Conservation (phyloP, 2,888 invertebrate species). For the Nephrotoma appendiculata region DNA sequence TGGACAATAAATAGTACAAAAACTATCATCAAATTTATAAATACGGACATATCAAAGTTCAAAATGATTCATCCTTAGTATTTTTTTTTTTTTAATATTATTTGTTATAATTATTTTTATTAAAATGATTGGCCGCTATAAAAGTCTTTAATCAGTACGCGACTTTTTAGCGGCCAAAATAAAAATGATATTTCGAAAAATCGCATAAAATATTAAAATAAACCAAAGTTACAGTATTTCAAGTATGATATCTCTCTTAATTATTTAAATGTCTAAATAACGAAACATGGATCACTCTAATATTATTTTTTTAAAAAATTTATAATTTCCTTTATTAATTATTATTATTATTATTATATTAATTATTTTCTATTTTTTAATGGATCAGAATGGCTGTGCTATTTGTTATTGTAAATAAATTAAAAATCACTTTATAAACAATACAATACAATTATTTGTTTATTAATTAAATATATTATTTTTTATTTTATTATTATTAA, state of each 20-base stretch:
- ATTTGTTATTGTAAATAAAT: slow-evolving; percentile 5
- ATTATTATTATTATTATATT: not conserved
- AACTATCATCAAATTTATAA: not conserved
- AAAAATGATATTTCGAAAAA: not conserved
- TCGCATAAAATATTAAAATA: not conserved
- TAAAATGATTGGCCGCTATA: not conserved
- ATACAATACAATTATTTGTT: not conserved
- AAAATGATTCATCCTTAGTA: not conserved
- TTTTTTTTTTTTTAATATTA: not conserved
- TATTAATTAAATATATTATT: not conserved
- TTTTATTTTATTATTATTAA: not conserved
- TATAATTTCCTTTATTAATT: not conserved
- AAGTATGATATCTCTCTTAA: not conserved
- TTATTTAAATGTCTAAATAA: not conserved
- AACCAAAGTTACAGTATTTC: not conserved
- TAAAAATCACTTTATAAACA: not conserved
- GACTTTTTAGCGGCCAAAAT: not conserved
- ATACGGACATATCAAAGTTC: not conserved
- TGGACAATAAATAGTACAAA: not conserved
- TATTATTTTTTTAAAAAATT: not conserved
- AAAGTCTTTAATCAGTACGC: not conserved
- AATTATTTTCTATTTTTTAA: not conserved
- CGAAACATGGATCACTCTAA: not conserved
- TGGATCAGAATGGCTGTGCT: slow-evolving; percentile 8
- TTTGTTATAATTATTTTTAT: not conserved